These are phyloP conservation scores for Eidolon helvum DNA, from an alignment of 2,113 vertebrate genomes.

Conservation along the genomic window DNA sequence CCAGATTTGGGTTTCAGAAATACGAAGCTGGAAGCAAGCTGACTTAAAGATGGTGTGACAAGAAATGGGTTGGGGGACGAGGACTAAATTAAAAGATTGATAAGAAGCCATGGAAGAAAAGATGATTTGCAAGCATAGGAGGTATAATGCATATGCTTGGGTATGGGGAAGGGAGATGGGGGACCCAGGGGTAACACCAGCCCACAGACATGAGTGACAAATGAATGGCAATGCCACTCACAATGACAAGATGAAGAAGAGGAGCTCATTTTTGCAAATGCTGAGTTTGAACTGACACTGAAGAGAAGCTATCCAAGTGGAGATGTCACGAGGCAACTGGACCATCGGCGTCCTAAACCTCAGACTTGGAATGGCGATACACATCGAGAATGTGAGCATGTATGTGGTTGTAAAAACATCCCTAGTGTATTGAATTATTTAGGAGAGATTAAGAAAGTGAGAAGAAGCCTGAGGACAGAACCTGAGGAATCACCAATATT, in stretches of 20 bases:
- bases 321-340: neutral
- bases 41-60: neutral
- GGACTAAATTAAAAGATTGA: neutral
- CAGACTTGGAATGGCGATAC: neutral
- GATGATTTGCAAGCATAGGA: neutral
- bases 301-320: rapidly evolving
- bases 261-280: neutral
- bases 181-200: neutral
- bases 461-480: neutral
- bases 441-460: neutral
- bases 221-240: neutral
- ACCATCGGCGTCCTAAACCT: neutral
- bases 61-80: neutral
- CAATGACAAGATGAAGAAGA: neutral
- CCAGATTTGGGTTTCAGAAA: neutral
- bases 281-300: neutral
- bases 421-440: neutral
- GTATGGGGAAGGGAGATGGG: no score
- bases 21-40: neutral
- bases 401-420: neutral
- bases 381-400: rapidly evolving
- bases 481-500: neutral
- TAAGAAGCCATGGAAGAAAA: neutral
- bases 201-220: neutral
- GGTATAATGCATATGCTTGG: neutral